Evolutionary conservation across 2,888 invertebrate genomes (phyloP).

Genomic region (Invenusta paracnida): DNA sequence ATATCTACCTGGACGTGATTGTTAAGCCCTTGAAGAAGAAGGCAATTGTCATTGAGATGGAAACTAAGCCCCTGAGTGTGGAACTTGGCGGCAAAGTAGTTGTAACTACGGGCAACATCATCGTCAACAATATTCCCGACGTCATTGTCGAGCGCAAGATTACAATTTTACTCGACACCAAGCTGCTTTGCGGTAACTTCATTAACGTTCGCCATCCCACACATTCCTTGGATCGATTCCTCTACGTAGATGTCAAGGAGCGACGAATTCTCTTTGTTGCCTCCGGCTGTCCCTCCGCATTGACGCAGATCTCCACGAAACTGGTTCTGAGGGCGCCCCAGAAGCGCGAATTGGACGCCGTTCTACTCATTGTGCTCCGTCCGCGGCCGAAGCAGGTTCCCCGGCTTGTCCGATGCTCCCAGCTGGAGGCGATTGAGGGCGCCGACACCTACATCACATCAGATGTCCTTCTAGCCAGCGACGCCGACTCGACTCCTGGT

Average conservation of each 20-base stretch:
- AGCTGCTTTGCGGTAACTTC: constrained; percentile 33
- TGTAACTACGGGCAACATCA: neutral
- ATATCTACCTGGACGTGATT: neutral
- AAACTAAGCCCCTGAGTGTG: constrained; percentile 4
- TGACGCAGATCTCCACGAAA: neutral
- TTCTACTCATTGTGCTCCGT: constrained; percentile 3
- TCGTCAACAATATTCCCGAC: neutral
- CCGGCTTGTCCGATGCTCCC: neutral
- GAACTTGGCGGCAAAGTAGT: constrained; percentile 30
- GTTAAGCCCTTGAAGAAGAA: neutral
- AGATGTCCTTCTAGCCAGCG: neutral
- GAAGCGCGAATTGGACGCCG: neutral
- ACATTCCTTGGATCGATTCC: neutral
- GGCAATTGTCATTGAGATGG: neutral
- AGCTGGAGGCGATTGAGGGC: neutral
- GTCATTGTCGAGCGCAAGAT: neutral
- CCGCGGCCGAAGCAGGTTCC: constrained; percentile 25
- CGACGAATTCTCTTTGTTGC: constrained; percentile 9
- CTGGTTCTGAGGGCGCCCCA: neutral
- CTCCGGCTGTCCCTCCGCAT: neutral
- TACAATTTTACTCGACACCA: neutral
- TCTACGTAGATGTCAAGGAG: constrained; percentile 29
- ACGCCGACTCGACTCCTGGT: constrained; percentile 18
- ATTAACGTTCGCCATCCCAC: neutral
- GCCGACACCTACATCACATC: constrained; percentile 17